phyloP scores from a whole-genome alignment of 1,140 invertebrate species.

The Scaptomyza hsui region DNA sequence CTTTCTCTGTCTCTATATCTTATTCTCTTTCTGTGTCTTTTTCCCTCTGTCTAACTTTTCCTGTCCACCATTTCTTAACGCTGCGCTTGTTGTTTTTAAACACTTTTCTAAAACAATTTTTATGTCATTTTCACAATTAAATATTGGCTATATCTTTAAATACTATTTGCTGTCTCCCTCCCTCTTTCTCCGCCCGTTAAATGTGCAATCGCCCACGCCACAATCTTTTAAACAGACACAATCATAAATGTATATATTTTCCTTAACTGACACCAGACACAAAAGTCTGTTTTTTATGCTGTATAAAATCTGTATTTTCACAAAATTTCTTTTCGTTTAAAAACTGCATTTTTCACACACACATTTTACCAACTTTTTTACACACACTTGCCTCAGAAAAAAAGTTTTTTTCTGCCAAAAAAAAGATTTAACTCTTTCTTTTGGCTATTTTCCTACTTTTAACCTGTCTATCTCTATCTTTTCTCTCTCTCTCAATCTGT shows the following conservation, averaged over 20 bases:
- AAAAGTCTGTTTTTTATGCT: neutral
- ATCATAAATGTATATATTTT: neutral
- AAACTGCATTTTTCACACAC: slow-evolving; percentile 46
- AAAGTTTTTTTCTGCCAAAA: slow-evolving; percentile 20
- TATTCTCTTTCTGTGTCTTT: slow-evolving; percentile 7
- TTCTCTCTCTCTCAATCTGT: no score
- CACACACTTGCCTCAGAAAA: no score
- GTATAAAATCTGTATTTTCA: slow-evolving; percentile 29
- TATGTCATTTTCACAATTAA: slow-evolving; percentile 64
- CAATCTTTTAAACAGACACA: neutral
- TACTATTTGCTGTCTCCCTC: slow-evolving; percentile 18
- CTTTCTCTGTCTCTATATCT: slow-evolving; percentile 23
- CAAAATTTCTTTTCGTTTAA: slow-evolving; percentile 22
- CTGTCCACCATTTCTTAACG: neutral
- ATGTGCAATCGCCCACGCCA: slow-evolving; percentile 39
- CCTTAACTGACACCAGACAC: slow-evolving; percentile 4
- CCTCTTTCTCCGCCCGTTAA: slow-evolving; percentile 3
- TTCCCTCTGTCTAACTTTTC: slow-evolving; percentile 16
- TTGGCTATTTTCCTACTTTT: slow-evolving; percentile 6
- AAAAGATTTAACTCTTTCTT: slow-evolving; percentile 15
- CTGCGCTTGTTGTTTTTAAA: slow-evolving; percentile 61
- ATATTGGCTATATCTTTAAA: slow-evolving; percentile 44
- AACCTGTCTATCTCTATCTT: slow-evolving; percentile 29
- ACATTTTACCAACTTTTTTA: slow-evolving; percentile 13
- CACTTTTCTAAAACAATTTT: slow-evolving; percentile 62